Conservation (phyloP, 2,113 vertebrate genomes). For the Otis tarda region DNA sequence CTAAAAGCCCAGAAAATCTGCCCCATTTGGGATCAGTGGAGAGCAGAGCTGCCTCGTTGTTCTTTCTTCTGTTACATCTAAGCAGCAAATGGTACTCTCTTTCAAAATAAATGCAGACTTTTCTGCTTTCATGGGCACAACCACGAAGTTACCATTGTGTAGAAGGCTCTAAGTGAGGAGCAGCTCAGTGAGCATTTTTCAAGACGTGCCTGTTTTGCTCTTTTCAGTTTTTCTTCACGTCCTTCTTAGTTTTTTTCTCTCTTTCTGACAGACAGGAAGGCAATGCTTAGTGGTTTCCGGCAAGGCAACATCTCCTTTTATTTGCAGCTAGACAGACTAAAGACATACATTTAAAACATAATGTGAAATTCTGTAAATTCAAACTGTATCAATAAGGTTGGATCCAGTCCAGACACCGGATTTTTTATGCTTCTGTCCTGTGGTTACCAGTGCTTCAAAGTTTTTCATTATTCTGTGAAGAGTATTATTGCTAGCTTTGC, state of each 20-base stretch:
- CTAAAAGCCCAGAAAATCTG: background rate
- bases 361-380: slow-evolving; percentile 39
- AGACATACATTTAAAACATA: background rate
- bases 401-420: slow-evolving; percentile 9
- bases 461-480: background rate
- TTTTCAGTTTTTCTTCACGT: background rate
- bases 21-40: background rate
- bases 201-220: accelerated
- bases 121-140: background rate
- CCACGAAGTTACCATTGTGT: background rate
- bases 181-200: background rate
- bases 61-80: background rate
- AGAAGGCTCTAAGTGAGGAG: background rate
- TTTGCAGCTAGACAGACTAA: background rate
- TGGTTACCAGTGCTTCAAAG: background rate
- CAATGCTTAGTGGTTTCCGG: background rate
- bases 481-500: background rate
- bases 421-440: slow-evolving; percentile 28
- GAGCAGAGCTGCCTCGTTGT: accelerated
- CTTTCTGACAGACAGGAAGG: background rate
- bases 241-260: background rate
- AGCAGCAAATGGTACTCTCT: background rate
- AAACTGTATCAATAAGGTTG: slow-evolving; percentile 22
- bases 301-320: background rate
- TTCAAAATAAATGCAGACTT: background rate